Conservation (phyloP, 1,140 invertebrate species). For the Danaus melanippus region DNA sequence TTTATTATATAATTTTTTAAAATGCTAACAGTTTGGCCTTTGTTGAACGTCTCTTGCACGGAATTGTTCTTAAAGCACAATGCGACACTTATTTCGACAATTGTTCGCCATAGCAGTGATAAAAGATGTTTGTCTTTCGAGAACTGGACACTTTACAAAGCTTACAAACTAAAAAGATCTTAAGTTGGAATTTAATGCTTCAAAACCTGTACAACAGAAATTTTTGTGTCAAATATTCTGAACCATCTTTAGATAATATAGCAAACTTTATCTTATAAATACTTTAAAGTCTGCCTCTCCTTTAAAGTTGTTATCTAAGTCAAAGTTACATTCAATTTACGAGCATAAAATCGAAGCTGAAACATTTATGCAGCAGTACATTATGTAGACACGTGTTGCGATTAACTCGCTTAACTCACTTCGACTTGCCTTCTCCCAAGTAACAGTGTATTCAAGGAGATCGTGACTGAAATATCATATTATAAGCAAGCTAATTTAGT, state of each 20-base stretch:
- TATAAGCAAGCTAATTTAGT: conserved; percentile 43
- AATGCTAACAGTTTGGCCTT: conserved; percentile 15
- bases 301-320: not conserved
- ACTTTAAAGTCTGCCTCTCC: too few species aligned
- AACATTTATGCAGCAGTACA: conserved; percentile 34
- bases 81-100: conserved; percentile 19
- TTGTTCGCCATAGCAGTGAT: conserved; percentile 13
- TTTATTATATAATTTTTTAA: conserved; percentile 9
- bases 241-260: too few species aligned
- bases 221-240: too few species aligned
- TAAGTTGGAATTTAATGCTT: too few species aligned
- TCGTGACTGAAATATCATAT: conserved; percentile 59
- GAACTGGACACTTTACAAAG: conserved; percentile 19
- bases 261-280: too few species aligned
- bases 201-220: too few species aligned
- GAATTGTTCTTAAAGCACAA: conserved; percentile 22
- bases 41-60: conserved; percentile 21
- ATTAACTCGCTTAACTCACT: conserved; percentile 49
- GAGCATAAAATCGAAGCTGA: conserved; percentile 22
- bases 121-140: conserved; percentile 22
- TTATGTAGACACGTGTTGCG: conserved; percentile 46
- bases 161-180: too few species aligned
- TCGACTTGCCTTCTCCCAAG: conserved; percentile 23
- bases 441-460: conserved; percentile 39
- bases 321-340: conserved; percentile 9